phyloP scores from a whole-genome alignment of 2,113 vertebrate species.

The Pardalotus punctatus region DNA sequence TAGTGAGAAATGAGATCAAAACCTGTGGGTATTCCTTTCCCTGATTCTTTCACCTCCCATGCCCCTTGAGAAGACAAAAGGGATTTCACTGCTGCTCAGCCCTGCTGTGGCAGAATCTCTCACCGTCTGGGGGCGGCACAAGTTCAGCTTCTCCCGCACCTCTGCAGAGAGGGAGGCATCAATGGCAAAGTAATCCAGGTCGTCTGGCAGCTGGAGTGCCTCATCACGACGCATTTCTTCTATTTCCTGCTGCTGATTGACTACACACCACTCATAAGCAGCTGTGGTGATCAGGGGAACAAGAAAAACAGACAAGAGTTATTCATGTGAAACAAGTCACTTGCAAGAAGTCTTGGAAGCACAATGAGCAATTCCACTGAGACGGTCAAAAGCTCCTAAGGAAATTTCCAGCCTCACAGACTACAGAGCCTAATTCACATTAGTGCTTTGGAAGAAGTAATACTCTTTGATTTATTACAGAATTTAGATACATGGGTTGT shows the following conservation, averaged over 20 bases:
- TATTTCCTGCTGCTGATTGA: constrained; percentile 83
- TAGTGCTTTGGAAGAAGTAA: neutral
- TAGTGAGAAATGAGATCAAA: neutral
- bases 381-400: neutral
- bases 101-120: constrained; percentile 20
- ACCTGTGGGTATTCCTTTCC: neutral
- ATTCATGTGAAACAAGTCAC: neutral
- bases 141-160: constrained; percentile 85
- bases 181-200: constrained; percentile 86
- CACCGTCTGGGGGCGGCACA: constrained; percentile 85
- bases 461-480: neutral
- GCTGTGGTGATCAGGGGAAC: constrained; percentile 63
- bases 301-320: neutral
- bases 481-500: neutral
- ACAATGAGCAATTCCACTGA: neutral
- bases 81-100: neutral
- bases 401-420: neutral
- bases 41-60: rapidly evolving
- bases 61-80: neutral
- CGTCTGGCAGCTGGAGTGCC: constrained; percentile 80
- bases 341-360: neutral
- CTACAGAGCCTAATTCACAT: neutral
- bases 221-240: constrained; percentile 86
- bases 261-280: constrained; percentile 78
- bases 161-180: constrained; percentile 84